Evolutionary conservation across 2,113 vertebrate species (phyloP), one percentile per base, ranked within the genome.

Genomic region (Brachirus orientalis): DNA sequence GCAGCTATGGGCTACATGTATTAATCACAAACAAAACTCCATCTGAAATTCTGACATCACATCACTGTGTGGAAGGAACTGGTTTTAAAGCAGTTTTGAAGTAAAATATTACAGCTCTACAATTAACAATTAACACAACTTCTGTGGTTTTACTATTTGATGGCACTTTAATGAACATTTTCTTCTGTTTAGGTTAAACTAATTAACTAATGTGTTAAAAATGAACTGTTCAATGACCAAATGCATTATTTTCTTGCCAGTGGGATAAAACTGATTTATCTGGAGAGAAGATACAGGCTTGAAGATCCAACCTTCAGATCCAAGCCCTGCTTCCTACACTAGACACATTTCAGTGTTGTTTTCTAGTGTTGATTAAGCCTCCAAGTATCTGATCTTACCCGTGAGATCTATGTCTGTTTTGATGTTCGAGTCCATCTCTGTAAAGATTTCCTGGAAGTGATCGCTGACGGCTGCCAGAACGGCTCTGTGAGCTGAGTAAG

Each of bases 371-470:
- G 57, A 5, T 37, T 22, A 37, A 13, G 43, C 17, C 28, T 36
- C n/a, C 3, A 41, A 38, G 22, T 62, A 14, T 68, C 8, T 35
- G 7, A 10, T 61, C 77, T 79, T 88, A 94, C 94, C 94, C 6
- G 91, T 94, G 37, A 94, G 89, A 75, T 94, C 94, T 55, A 94
- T 69, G 75, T 92, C 88, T 18, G 88, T 64, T 57, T 90, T 88
- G 20, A 80, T 78, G 72, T 57, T 86, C 0, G 84, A 86, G 65
- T 92, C 94, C 90, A 93, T 93, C 63, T 94, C 93, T 14, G 87
- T 85, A 61, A 94, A 94, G 43, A 94, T 79, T 66, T 94, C 94
- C 70, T 94, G 92, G 71, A 94, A 94, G 86, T 94, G 93, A 75
- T 94, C 94, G 56, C 94, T 94, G 76, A 93, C 94, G 0, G 93